phyloP scores from a whole-genome alignment of 2,888 invertebrate genomes.

The Leptinotarsa rubiginosa region DNA sequence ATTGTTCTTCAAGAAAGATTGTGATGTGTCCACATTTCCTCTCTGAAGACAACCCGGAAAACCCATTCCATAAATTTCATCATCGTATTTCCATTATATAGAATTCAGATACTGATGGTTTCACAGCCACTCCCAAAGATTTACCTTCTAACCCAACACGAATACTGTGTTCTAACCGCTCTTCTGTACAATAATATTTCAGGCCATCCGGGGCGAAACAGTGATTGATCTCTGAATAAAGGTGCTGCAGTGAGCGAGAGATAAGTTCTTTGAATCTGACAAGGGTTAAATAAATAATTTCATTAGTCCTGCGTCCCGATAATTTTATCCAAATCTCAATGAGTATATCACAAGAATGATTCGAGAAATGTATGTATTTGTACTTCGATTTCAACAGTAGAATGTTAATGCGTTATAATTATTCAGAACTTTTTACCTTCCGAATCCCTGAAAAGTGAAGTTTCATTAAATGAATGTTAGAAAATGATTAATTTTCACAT shows the following conservation, averaged over 20 bases:
- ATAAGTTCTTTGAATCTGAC: conserved; percentile 41
- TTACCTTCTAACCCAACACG: neutral
- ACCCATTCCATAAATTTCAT: too few relatives aligned
- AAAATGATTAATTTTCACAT: too few relatives aligned
- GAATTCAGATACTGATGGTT: neutral
- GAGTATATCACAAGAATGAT: conserved; percentile 4
- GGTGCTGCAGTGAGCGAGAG: conserved; percentile 41
- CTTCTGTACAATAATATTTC: conserved; percentile 38
- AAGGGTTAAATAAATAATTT: conserved; percentile 52
- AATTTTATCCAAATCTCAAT: conserved; percentile 39
- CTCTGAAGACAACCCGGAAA: too few relatives aligned
- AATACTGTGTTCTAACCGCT: neutral
- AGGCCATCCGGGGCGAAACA: conserved; percentile 38
- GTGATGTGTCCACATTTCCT: too few relatives aligned
- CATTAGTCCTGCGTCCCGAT: conserved; percentile 46
- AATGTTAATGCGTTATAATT: too few relatives aligned
- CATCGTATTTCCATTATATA: too few relatives aligned
- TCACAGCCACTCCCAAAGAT: conserved; percentile 4
- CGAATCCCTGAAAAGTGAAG: too few relatives aligned
- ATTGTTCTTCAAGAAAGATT: too few relatives aligned
- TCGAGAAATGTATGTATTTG: conserved; percentile 11
- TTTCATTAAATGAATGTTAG: too few relatives aligned
- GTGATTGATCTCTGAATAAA: conserved; percentile 44
- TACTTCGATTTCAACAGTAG: neutral
- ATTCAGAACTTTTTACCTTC: too few relatives aligned